Base-by-base conservation (phyloP, 2,113 vertebrate genomes). In the Vimba vimba region DNA sequence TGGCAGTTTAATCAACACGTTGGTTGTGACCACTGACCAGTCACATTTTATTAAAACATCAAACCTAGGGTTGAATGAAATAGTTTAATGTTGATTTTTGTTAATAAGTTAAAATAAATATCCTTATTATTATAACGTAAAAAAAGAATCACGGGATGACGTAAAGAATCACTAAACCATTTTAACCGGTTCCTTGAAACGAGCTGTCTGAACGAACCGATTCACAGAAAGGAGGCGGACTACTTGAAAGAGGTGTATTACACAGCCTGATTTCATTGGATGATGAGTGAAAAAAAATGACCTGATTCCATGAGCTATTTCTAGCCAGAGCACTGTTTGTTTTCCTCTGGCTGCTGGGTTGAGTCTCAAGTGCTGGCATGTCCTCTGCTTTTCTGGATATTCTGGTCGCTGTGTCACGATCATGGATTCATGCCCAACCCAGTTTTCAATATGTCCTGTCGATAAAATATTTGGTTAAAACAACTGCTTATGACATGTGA, bases 281-380 rank as follows among this genome's bases (percentile, higher is more conserved):
- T 57, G 59, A 9, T 52, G 68, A 17, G 15, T 23, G 43, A 84
- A 68, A 80, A 79, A 81, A 43, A 64, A 43, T 6, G 8, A 62
- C 71, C 62, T 82, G 76, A 82, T 68, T 52, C 52, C 30, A 43
- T 30, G 25, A 50, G 69, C 36, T 87, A 85, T 85, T 89, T 76
- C 30, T 84, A 87, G 86, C 55, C 71, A 83, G 4, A 59, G 11
- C 12, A 2, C 7, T 73, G 78, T 79, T 88, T 87, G 55, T 82
- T 75, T 82, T 59, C 11, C 45, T 69, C 39, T 64, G 45, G 6
- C 21, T 69, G 2, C 19, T 55, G 39, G 39, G n/a, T 68, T 30
- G 17, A 69, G 45, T 33, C 87, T 77, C 47, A 76, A 30, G 82
- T 73, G 73, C 59, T 30, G 8, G 69, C 74, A 60, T 83, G 73